Base-by-base conservation (phyloP, 2,888 invertebrate species). In the Aporophyla lueneburgensis region DNA sequence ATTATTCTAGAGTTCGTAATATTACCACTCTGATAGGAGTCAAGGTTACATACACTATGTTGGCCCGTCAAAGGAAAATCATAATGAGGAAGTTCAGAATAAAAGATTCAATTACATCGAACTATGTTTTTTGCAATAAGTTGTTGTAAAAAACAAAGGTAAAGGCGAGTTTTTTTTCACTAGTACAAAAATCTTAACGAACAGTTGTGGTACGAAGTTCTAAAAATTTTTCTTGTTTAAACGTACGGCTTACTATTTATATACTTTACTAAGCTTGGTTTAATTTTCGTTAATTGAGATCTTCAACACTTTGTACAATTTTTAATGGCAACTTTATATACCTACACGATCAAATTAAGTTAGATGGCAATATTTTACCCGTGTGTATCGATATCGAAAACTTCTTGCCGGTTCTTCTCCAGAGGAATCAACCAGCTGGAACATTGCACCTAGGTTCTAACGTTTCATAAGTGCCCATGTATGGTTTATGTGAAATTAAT, bases 41-140 rank as follows among this genome's bases (percentile, higher is more conserved):
- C 78, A 80, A 80, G 83, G 80, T 78, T 33, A 72, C 33, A 33
- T 33, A 72, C 33, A 33, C 19, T 14, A 70, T 70, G 10, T 68
- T 33, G 33, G 54, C 65, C 24, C 27, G 43, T 67, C 40, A 58
- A 58, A 67, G 71, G 40, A 53, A 81, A 76, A 65, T 54, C 33
- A 71, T 49, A 80, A 80, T 24, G 58, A 83, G 78, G 80, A 78
- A 80, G 80, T 83, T 58, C 21, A 7, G 27, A 76, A 78, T 82
- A 67, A 76, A 71, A 77, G 33, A 71, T 68, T 33, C 9, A n/a
- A 81, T 70, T 59, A 77, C 24, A 67, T 27, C 14, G n/a, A 66
- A 54, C 27, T 43, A 12, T 43, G 14, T 68, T 80, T 80, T 82
- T 82, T 80, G 46, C 19, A 27, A 10, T 21, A 2, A 21, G 6